These are phyloP conservation scores for Myiozetetes cayanensis DNA, from an alignment of 2,113 vertebrate species.

Conservation along the genomic window DNA sequence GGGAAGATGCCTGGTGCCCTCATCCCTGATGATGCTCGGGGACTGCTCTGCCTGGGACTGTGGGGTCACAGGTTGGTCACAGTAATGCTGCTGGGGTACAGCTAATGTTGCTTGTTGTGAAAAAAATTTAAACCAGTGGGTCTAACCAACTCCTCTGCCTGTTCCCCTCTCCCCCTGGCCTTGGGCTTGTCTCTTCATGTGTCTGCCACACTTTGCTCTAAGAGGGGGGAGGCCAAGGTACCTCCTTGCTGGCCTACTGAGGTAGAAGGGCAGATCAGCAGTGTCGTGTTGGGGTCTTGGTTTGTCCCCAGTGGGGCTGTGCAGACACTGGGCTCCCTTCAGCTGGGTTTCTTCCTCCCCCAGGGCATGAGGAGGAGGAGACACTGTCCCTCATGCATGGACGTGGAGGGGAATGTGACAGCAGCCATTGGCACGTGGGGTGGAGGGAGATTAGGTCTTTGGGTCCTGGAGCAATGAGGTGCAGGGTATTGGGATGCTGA, in stretches of 20 bases:
- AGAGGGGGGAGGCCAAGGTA: neutral
- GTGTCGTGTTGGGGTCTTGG: rapidly evolving
- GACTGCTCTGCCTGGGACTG: neutral
- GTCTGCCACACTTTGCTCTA: neutral
- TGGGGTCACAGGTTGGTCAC: neutral
- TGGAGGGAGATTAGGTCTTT: neutral
- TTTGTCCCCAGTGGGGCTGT: neutral
- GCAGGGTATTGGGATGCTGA: rapidly evolving
- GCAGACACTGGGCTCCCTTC: neutral
- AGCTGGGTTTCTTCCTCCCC: neutral
- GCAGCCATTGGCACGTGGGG: rapidly evolving
- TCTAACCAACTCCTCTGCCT: neutral
- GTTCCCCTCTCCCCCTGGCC: neutral
- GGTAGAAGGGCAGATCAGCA: neutral
- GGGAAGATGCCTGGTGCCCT: neutral
- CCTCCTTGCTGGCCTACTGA: neutral
- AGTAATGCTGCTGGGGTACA: neutral
- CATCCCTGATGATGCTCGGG: neutral
- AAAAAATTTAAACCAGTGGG: neutral
- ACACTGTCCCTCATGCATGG: neutral
- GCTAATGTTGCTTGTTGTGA: neutral
- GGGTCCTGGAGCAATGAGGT: neutral
- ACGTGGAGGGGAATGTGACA: neutral
- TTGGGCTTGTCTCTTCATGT: rapidly evolving
- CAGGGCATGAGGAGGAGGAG: neutral